A percentile compares a stretch with the other conserved stretches of the same genome.
Conservation (phyloP, 2,797 vertebrate species). For the Podarcis siculus region DNA sequence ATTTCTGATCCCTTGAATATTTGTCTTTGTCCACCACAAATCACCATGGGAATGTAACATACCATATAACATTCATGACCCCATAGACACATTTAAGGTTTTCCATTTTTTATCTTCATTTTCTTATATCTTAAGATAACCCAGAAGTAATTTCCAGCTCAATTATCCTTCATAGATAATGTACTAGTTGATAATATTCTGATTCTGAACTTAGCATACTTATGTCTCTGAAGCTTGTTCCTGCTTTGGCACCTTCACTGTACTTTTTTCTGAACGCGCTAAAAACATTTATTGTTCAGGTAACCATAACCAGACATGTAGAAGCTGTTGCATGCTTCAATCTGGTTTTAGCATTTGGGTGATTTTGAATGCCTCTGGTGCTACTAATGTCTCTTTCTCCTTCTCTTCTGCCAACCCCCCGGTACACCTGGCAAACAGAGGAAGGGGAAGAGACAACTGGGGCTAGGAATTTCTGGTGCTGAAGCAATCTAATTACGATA, state of each 20-base stretch:
- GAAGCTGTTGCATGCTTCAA: too few species aligned
- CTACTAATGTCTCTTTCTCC: background rate
- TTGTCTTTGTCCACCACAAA: background rate
- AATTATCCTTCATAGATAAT: background rate
- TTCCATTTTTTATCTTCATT: slow-evolving; percentile 8
- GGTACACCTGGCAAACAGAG: background rate
- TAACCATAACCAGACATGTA: too few species aligned
- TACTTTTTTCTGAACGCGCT: too few species aligned
- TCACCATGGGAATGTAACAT: too few species aligned
- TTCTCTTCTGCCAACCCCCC: too few species aligned
- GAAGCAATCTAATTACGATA: background rate
- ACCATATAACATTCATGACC: background rate
- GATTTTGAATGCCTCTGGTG: background rate
- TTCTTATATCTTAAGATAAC: slow-evolving; percentile 18
- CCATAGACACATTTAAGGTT: background rate
- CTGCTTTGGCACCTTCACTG: background rate
- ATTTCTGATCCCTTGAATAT: background rate
- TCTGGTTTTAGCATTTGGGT: too few species aligned
- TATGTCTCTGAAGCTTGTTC: background rate
- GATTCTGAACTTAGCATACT: background rate
- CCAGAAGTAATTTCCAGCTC: slow-evolving; percentile 11
- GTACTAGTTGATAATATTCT: background rate
- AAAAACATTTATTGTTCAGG: too few species aligned
- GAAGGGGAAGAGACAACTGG: background rate
- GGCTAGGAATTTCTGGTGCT: background rate